A percentile compares a stretch with the other conserved stretches of the same genome.
These are phyloP conservation scores for Epinotia brunnichana DNA, from an alignment of 2,888 invertebrate genomes.

Conservation along the genomic window DNA sequence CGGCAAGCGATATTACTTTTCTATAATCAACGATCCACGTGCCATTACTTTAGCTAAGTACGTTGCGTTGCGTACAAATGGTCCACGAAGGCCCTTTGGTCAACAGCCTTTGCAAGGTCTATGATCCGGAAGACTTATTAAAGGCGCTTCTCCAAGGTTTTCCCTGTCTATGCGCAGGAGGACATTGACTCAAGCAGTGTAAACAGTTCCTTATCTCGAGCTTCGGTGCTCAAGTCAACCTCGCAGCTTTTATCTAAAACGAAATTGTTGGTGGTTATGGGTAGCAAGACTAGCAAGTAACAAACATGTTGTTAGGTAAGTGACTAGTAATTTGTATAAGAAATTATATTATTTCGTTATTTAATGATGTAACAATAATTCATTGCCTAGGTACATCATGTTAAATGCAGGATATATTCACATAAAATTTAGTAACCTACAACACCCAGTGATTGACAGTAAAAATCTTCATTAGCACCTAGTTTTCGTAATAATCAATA, in stretches of 20 bases:
- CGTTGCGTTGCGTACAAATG: slow-evolving; percentile 42
- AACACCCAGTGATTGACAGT: background rate
- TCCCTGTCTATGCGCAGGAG: slow-evolving; percentile 74
- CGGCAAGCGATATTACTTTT: slow-evolving; percentile 37
- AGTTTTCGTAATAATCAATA: background rate
- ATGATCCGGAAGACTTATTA: slow-evolving; percentile 63
- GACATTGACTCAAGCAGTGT: slow-evolving; percentile 83
- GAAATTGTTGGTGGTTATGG: slow-evolving; percentile 59
- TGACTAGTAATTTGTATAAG: slow-evolving; percentile 11
- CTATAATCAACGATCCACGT: slow-evolving; percentile 49
- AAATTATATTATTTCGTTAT: background rate
- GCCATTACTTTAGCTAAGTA: slow-evolving; percentile 36
- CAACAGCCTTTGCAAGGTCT: slow-evolving; percentile 67
- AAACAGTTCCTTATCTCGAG: slow-evolving; percentile 83
- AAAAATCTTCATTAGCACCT: background rate
- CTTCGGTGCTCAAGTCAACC: slow-evolving; percentile 63
- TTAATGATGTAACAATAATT: background rate
- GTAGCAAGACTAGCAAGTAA: slow-evolving; percentile 29
- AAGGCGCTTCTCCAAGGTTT: slow-evolving; percentile 77
- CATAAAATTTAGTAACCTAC: background rate
- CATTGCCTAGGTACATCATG: background rate
- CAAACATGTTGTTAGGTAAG: slow-evolving; percentile 25
- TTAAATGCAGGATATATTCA: background rate
- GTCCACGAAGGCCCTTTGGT: slow-evolving; percentile 52
- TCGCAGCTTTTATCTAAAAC: slow-evolving; percentile 80